Evolutionary conservation across 2,113 vertebrate species (phyloP), one percentile per base, ranked within the genome.

Genomic region (Paramormyrops kingsleyae): DNA sequence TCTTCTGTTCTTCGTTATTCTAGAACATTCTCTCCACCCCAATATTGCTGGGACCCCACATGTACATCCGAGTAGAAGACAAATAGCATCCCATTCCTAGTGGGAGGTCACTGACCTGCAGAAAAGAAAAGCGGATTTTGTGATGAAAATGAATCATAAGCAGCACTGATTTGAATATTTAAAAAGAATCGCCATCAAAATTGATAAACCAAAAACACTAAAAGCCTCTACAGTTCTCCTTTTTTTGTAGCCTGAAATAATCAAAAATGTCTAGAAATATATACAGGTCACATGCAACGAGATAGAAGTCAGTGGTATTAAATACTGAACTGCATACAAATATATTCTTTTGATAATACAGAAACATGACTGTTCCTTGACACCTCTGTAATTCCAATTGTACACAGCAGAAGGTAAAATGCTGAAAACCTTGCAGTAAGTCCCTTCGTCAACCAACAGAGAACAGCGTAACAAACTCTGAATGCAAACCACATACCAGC

Each of bases 61-160:
- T 91, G 92, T 94, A 90, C 91, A 94, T 95, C 93, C 95, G 93
- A 93, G 92, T 93, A 92, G 92, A 91, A 93, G 94, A 92, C 91
- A 94, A 93, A 92, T 87, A 90, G 90, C 93, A 93, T 94, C 94
- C 95, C 95, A 96, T 96, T 95, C 95, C 94, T 92, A 91, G 93
- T 92, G 93, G 89, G 94, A 90, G 19, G 91, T 92, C 3, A 90
- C 91, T 24, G 89, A 87, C 83, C 89, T 83, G 90, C 47, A 56
- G 39, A 80, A 87, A 89, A 87, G 6, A 90, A 88, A 84, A 84
- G 31, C 1, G 4, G 8, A 56, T 27, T 27, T 86, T 86, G 17
- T 35, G 50, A 53, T 56, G 31, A 87, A 39, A 53, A 21, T 53
- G 12, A 17, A 56, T 31, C 31, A 19, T 87, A n/a, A 52, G 31